phyloP scores from a whole-genome alignment of 2,888 invertebrate species.

The Synanthedon tipuliformis region DNA sequence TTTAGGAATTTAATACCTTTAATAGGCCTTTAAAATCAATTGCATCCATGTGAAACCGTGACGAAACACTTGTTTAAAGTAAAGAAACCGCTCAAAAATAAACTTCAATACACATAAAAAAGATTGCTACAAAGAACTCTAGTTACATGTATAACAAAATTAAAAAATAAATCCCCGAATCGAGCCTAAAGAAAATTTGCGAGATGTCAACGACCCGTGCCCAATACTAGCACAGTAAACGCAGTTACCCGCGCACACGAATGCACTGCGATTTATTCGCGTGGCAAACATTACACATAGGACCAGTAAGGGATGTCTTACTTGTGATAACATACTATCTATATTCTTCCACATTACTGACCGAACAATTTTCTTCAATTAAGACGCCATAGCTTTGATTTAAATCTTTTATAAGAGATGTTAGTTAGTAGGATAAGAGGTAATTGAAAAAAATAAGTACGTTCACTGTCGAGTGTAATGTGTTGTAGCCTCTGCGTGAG shows the following conservation, averaged over 20 bases:
- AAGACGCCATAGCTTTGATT: no score
- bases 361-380: no score
- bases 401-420: not conserved
- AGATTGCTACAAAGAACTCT: no score
- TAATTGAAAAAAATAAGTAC: not conserved
- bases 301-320: slow-evolving; percentile 1
- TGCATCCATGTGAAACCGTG: no score
- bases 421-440: not conserved
- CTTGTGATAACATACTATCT: no score
- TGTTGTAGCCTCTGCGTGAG: slow-evolving; percentile 13
- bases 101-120: no score
- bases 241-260: slow-evolving; percentile 60
- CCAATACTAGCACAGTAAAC: slow-evolving; percentile 63
- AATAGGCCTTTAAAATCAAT: no score
- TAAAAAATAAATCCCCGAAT: not conserved
- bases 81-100: no score
- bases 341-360: no score
- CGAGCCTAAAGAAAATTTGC: slow-evolving; percentile 37
- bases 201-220: slow-evolving; percentile 59
- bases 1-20: no score
- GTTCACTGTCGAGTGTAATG: not conserved
- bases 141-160: no score
- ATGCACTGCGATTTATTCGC: slow-evolving; percentile 57
- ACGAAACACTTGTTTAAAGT: no score
- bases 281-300: slow-evolving; percentile 5